Evolutionary conservation across 2,113 vertebrate genomes (phyloP).

Genomic region (Haemorhous mexicanus): DNA sequence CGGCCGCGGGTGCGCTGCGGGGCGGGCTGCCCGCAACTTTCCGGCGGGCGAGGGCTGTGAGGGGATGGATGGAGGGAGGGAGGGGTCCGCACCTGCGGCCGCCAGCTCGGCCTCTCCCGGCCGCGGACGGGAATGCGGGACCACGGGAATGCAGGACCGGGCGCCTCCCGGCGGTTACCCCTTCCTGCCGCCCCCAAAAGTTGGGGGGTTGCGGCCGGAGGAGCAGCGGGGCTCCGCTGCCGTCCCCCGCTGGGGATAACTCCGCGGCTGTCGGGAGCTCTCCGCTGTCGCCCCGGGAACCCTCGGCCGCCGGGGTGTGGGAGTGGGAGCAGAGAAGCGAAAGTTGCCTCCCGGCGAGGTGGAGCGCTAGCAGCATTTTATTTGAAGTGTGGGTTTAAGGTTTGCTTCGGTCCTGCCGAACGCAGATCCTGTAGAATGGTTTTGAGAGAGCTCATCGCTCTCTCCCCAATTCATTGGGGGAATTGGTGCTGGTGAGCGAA

Average conservation of each 20-base stretch:
- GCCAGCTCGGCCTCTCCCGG: neutral
- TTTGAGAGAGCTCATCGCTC: neutral
- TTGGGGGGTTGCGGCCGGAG: neutral
- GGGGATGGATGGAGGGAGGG: neutral
- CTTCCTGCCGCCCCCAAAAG: neutral
- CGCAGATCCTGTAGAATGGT: neutral
- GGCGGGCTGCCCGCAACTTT: neutral
- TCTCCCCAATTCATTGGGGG: neutral
- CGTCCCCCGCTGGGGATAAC: neutral
- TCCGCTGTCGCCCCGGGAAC: fast-evolving
- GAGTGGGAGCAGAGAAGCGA: fast-evolving
- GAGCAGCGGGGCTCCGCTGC: neutral
- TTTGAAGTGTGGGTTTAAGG: neutral
- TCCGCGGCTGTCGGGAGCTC: neutral
- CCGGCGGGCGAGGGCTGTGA: neutral
- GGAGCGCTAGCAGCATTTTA: neutral
- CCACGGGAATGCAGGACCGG: neutral
- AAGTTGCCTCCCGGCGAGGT: neutral
- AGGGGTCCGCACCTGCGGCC: neutral
- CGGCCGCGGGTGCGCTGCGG: neutral
- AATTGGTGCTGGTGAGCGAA: neutral
- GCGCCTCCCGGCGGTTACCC: neutral
- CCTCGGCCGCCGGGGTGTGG: fast-evolving
- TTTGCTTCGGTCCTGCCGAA: neutral
- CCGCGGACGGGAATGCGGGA: neutral